Evolutionary conservation across 2,113 vertebrate species (phyloP).

Genomic region (Myotis yumanensis): DNA sequence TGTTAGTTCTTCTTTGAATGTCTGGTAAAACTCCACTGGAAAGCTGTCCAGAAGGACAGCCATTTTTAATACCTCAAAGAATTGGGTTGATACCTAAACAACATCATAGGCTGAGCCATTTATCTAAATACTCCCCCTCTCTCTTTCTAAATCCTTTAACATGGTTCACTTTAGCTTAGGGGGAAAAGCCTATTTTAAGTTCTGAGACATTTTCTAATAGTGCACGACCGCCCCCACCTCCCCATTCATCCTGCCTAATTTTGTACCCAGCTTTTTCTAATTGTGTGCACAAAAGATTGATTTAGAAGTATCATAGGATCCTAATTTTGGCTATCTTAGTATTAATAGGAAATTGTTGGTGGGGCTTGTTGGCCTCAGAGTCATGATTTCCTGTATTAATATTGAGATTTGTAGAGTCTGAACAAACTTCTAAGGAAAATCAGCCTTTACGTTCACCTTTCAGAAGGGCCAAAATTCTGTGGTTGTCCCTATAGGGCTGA

Average conservation of each 20-base stretch:
- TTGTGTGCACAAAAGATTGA: neutral
- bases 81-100: neutral
- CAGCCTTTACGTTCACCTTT: neutral
- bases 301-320: neutral
- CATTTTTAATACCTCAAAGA: neutral
- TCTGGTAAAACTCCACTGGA: no score
- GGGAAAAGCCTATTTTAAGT: neutral
- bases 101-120: neutral
- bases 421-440: neutral
- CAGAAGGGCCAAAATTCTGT: neutral
- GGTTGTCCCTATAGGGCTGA: neutral
- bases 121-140: neutral
- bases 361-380: neutral
- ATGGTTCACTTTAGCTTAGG: neutral
- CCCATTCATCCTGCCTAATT: neutral
- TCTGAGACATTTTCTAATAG: neutral
- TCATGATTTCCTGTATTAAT: neutral
- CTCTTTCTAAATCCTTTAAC: neutral
- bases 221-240: neutral
- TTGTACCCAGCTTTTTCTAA: neutral
- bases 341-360: neutral
- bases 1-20: no score
- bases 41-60: neutral
- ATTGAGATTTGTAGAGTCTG: neutral
- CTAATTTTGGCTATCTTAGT: neutral